Evolutionary conservation across 2,888 invertebrate genomes (phyloP).

Genomic region (Prosopocoilus inquinatus): DNA sequence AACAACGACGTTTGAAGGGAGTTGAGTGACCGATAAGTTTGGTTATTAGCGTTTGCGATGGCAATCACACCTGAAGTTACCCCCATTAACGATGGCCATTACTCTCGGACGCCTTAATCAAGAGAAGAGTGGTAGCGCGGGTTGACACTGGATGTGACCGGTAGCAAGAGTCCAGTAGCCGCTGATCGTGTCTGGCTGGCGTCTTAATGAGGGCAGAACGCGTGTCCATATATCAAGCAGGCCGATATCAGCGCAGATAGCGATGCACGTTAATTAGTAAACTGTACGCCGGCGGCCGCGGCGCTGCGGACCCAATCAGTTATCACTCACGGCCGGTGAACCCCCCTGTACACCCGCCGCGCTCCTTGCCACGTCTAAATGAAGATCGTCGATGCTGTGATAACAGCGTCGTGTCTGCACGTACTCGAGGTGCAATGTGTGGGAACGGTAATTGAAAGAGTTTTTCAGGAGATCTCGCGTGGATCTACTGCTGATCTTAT

Average conservation of each 20-base stretch:
- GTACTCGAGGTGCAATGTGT: slow-evolving; percentile 30
- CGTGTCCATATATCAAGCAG: slow-evolving; percentile 47
- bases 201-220: slow-evolving; percentile 50
- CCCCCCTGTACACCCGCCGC: slow-evolving; percentile 17
- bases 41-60: slow-evolving; percentile 28
- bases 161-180: slow-evolving; percentile 26
- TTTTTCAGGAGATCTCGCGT: slow-evolving; percentile 10
- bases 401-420: slow-evolving; percentile 29
- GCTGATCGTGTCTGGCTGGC: slow-evolving; percentile 47
- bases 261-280: slow-evolving; percentile 38
- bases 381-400: slow-evolving; percentile 30
- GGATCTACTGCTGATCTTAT: slow-evolving; percentile 4
- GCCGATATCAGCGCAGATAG: slow-evolving; percentile 35
- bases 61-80: slow-evolving; percentile 36
- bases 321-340: slow-evolving; percentile 30
- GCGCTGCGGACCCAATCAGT: slow-evolving; percentile 35
- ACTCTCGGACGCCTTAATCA: slow-evolving; percentile 39
- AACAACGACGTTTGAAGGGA: background rate
- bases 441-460: slow-evolving; percentile 32
- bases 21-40: slow-evolving; percentile 19
- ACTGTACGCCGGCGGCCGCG: slow-evolving; percentile 33
- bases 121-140: slow-evolving; percentile 28
- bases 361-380: slow-evolving; percentile 21
- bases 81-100: slow-evolving; percentile 37
- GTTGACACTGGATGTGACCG: slow-evolving; percentile 29